These are phyloP conservation scores for Drosophila nigritarsus DNA, from an alignment of 2,888 invertebrate species.

Conservation along the genomic window DNA sequence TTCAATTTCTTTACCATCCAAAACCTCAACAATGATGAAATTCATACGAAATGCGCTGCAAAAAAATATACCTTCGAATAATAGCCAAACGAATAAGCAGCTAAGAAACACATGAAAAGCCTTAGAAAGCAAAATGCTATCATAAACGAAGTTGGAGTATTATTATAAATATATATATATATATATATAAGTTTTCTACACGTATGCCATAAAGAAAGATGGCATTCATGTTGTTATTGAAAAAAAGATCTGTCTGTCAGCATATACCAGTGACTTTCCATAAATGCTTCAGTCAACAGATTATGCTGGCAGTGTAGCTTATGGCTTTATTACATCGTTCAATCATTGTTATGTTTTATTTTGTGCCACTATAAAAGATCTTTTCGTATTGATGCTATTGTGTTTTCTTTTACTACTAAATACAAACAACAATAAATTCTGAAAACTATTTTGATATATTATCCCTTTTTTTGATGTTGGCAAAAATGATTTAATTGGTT, in stretches of 20 bases:
- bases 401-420: not conserved
- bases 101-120: slow-evolving; percentile 20
- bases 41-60: slow-evolving; percentile 26
- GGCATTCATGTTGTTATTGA: not conserved
- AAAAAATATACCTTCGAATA: slow-evolving; percentile 12
- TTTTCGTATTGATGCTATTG: not conserved
- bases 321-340: not conserved
- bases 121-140: slow-evolving; percentile 21
- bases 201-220: not conserved
- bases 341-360: not conserved
- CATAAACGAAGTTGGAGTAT: slow-evolving; percentile 4
- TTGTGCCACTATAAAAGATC: not conserved
- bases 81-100: slow-evolving; percentile 33
- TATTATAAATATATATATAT: slow-evolving; percentile 2
- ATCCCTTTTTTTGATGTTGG: not conserved
- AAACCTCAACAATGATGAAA: slow-evolving; percentile 40
- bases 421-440: not conserved
- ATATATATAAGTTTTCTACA: slow-evolving; percentile 3
- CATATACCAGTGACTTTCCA: not conserved
- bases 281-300: slow-evolving; percentile 8
- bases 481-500: not conserved
- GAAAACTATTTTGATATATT: not conserved
- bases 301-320: slow-evolving; percentile 3
- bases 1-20: slow-evolving; percentile 74
- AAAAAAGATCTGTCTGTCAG: not conserved